Percentiles rank a stretch among this genome's conserved stretches.
These are phyloP conservation scores for Stramonita haemastoma DNA, from an alignment of 2,888 invertebrate genomes.

Conservation along the genomic window DNA sequence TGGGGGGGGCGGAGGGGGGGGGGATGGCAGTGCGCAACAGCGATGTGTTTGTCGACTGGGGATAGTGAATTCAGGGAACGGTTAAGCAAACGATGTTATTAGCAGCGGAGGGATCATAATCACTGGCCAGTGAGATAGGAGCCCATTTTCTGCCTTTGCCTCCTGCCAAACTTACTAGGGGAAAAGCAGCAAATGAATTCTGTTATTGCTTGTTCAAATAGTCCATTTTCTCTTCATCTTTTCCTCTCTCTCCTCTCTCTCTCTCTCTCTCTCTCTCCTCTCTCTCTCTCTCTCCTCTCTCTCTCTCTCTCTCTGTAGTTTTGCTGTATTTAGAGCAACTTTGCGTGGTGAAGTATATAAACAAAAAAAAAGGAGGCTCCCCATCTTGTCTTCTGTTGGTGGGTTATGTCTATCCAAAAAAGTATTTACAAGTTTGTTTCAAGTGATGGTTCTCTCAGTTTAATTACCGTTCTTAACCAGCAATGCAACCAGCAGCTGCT, in stretches of 20 bases:
- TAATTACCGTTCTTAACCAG: no score
- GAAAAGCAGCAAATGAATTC: not conserved
- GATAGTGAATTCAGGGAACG: conserved; percentile 27
- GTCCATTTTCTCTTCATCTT: not conserved
- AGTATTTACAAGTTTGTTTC: no score
- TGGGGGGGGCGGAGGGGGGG: no score
- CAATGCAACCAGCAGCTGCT: no score
- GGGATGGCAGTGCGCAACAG: conserved; percentile 38
- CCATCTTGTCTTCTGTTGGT: no score
- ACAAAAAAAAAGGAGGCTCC: no score
- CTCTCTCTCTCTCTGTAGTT: no score
- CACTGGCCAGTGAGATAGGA: not conserved
- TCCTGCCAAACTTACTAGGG: not conserved
- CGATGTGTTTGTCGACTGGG: conserved; percentile 16
- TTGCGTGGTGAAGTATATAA: no score
- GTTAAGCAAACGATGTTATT: conserved; percentile 34
- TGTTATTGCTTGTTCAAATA: not conserved
- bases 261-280: not conserved
- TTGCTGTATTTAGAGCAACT: no score
- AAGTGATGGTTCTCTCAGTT: no score
- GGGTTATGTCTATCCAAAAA: no score
- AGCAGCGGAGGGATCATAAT: conserved; percentile 32
- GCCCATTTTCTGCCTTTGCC: not conserved
- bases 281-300: not conserved
- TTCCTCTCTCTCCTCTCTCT: not conserved